Evolutionary conservation across 2,113 vertebrate species (phyloP), one percentile per base, ranked within the genome.

Genomic region (human): DNA sequence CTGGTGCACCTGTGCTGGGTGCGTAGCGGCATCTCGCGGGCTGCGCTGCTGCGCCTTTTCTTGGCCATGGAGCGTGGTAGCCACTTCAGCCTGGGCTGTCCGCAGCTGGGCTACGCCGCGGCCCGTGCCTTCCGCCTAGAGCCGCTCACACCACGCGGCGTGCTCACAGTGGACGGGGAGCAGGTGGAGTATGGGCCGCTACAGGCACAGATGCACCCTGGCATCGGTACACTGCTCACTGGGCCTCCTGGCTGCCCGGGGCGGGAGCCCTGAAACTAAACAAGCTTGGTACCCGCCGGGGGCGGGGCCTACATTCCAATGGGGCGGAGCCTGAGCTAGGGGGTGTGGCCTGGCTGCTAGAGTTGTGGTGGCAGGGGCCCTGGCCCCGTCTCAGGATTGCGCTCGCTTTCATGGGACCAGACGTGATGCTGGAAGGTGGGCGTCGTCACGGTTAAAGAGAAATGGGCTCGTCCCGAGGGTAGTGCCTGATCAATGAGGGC

Each of bases 141-240:
- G 97, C 99, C 99, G 0, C 99, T 99, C 40, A 99, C 99, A 0
- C 70, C 98, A 5, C 98, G 99, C 13, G 99, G 99, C 11, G 99
- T 99, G 32, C 98, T 99, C 61, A 99, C 99, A 0, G 99, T 99
- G 95, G 99, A 99, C 0, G 99, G 99, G 6, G 99, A 99, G 93
- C 97, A 99, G 90, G 99, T 99, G 86, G 99, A 99, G 61, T 99
- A 99, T 1, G 99, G 99, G 61, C 99, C 99, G 0, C 96, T 99
- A 40, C 99, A 99, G 98, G 99, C 99, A 3, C 99, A 99, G 98
- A 97, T 99, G 64, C 98, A 99, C 11, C 97, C 92, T 0, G 93
- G 97, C 38, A 89, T 98, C 0, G 98, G 95, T 13, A 97, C 96
- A 0, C 59, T 99, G 0, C 92, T 99, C 75, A 97, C 98, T 0